Conservation (phyloP, 2,888 invertebrate species). For the Tubulanus polymorphus region DNA sequence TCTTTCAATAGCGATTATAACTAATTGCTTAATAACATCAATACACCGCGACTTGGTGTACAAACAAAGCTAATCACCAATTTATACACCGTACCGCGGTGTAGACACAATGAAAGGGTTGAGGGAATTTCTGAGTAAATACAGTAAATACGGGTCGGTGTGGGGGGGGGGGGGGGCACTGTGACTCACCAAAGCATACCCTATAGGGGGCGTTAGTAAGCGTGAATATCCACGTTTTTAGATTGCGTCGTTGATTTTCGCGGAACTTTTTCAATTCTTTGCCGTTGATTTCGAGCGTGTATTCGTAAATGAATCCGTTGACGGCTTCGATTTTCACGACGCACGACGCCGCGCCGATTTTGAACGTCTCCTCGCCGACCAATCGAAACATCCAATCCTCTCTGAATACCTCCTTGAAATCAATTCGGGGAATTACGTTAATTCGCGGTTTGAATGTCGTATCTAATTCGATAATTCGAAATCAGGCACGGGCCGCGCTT, state of each 20-base stretch:
- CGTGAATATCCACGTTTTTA: conserved; percentile 69
- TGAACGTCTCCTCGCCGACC: conserved; percentile 78
- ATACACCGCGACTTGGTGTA: background rate
- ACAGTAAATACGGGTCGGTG: too few relatives aligned
- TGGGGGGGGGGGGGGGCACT: too few relatives aligned
- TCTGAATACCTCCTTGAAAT: conserved; percentile 65
- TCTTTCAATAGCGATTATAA: too few relatives aligned
- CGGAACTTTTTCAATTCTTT: conserved; percentile 75
- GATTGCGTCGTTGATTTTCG: conserved; percentile 71
- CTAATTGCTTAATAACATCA: background rate
- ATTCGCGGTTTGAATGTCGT: background rate
- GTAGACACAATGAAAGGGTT: too few relatives aligned
- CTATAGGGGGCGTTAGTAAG: conserved; percentile 55
- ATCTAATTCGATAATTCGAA: conserved; percentile 3
- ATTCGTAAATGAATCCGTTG: conserved; percentile 74
- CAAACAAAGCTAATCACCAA: too few relatives aligned
- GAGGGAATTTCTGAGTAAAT: too few relatives aligned
- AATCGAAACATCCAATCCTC: conserved; percentile 90
- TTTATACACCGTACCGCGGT: too few relatives aligned
- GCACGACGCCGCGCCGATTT: conserved; percentile 61
- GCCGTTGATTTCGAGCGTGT: conserved; percentile 76
- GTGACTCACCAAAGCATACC: conserved; percentile 67
- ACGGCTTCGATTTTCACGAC: conserved; percentile 60
- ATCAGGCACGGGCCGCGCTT: background rate
- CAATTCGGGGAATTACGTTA: background rate